phyloP scores from a whole-genome alignment of 2,797 vertebrate species.

The Melanotaenia trifasciata region DNA sequence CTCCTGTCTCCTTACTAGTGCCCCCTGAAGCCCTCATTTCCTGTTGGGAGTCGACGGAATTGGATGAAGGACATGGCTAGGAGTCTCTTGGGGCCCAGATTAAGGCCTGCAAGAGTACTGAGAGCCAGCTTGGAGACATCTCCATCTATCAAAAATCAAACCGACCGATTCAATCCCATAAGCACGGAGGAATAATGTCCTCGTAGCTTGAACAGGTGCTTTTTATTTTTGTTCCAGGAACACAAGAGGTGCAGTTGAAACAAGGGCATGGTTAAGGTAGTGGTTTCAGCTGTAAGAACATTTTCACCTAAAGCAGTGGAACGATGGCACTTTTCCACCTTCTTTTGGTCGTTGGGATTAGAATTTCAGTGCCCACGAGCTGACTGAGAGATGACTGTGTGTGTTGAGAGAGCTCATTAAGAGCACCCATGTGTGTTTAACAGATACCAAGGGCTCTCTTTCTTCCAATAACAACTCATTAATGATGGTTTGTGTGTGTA shows the following conservation, averaged over 20 bases:
- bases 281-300: slow-evolving; percentile 34
- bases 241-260: slow-evolving; percentile 11
- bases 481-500: slow-evolving; percentile 85
- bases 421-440: slow-evolving; percentile 81
- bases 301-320: slow-evolving; percentile 50
- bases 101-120: slow-evolving; percentile 48
- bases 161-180: slow-evolving; percentile 42
- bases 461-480: slow-evolving; percentile 86
- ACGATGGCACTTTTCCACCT: slow-evolving; percentile 55
- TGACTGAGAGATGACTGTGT: slow-evolving; percentile 68
- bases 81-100: slow-evolving; percentile 64
- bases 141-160: slow-evolving; percentile 76
- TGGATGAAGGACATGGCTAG: slow-evolving; percentile 71
- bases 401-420: slow-evolving; percentile 79
- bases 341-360: slow-evolving; percentile 25
- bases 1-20: slow-evolving; percentile 64
- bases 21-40: slow-evolving; percentile 85
- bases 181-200: slow-evolving; percentile 30
- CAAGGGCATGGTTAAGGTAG: slow-evolving; percentile 21
- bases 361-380: slow-evolving; percentile 46
- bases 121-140: slow-evolving; percentile 56
- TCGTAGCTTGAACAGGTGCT: slow-evolving; percentile 54
- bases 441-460: slow-evolving; percentile 80
- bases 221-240: slow-evolving; percentile 52
- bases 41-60: slow-evolving; percentile 77